A percentile compares a stretch with the other conserved stretches of the same genome.
Evolutionary conservation across 2,888 invertebrate species (phyloP).

Genomic region (Drosophila neonasuta): DNA sequence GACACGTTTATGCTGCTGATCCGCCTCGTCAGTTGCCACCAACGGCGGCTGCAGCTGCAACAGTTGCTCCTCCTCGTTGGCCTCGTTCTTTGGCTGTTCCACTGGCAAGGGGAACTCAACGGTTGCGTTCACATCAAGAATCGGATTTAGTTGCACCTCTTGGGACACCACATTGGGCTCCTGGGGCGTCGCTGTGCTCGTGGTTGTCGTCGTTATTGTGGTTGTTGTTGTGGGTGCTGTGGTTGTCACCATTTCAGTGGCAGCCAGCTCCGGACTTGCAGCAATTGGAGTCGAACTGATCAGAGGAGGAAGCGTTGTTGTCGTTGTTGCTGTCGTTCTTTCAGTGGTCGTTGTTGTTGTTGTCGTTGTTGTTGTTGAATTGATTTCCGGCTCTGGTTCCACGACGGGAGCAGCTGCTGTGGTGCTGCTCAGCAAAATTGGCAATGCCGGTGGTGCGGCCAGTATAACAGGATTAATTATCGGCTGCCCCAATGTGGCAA

Average conservation of each 20-base stretch:
- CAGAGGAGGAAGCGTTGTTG: slow-evolving; percentile 10
- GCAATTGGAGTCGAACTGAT: slow-evolving; percentile 31
- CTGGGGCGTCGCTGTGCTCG: slow-evolving; percentile 64
- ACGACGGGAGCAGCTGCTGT: slow-evolving; percentile 25
- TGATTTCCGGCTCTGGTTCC: slow-evolving; percentile 27
- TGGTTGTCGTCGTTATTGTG: slow-evolving; percentile 58
- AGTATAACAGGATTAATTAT: slow-evolving; percentile 70
- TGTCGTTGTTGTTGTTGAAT: slow-evolving; percentile 25
- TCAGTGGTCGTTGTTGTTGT: slow-evolving; percentile 35
- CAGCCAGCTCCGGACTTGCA: slow-evolving; percentile 12
- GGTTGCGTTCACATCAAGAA: slow-evolving; percentile 18
- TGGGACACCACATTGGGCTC: slow-evolving; percentile 42
- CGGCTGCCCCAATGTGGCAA: slow-evolving; percentile 72
- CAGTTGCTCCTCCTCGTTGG: slow-evolving; percentile 13
- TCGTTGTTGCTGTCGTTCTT: slow-evolving; percentile 25
- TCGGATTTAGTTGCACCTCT: slow-evolving; percentile 8
- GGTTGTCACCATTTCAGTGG: slow-evolving; percentile 55
- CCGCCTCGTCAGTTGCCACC: slow-evolving; percentile 16
- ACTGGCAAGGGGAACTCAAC: neutral
- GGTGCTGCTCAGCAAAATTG: slow-evolving; percentile 30
- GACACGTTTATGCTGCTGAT: slow-evolving; percentile 36
- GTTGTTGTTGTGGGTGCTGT: slow-evolving; percentile 69
- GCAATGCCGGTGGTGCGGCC: slow-evolving; percentile 34
- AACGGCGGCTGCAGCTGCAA: slow-evolving; percentile 22
- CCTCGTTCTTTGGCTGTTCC: slow-evolving; percentile 22